Evolutionary conservation across 2,113 vertebrate genomes (phyloP), one percentile per base, ranked within the genome.

Genomic region (Tragelaphus imberbis): DNA sequence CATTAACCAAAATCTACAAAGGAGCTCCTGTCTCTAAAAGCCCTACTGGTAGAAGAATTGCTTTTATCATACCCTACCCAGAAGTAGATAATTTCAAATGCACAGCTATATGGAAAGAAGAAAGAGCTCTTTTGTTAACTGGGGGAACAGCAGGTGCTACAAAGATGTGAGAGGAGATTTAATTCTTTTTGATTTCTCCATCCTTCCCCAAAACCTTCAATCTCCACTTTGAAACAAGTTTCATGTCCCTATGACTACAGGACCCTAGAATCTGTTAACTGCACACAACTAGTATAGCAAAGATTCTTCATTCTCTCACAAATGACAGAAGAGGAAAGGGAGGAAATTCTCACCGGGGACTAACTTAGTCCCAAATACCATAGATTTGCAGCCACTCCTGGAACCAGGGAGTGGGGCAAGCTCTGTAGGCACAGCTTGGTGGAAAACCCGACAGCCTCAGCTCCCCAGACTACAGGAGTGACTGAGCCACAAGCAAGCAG

Each of bases 361-460:
- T 86, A 14, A 93, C 5, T 47, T 33, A 49, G 63, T 44, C 17
- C 92, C 40, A 87, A 80, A 87, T 25, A 82, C 51, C 97, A 97
- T 44, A 77, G 92, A 98, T 85, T 68, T 95, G 93, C 97, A 97
- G 75, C 97, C 94, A 94, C 93, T 97, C 92, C 97, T 97, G 80
- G 97, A 97, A 98, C 75, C 84, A 92, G 97, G 79, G 91, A 96
- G 61, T 77, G 96, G 95, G 71, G 61, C 96, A 82, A 90, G 87
- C 49, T 98, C 97, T n/a, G 95, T 2, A 44, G 94, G 97, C 53
- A 99, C 94, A 6, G 97, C 98, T 98, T 99, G 99, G 97, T 99
- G 99, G 63, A 99, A 98, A 92, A 99, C 99, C 84, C 99, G 98
- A 94, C 99, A 99, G 97, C 99, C 99, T 99, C 99, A 99, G 90